Evolutionary conservation across 2,797 vertebrate species (phyloP), one percentile per base, ranked within the genome.

Genomic region (Myotis pilosus): DNA sequence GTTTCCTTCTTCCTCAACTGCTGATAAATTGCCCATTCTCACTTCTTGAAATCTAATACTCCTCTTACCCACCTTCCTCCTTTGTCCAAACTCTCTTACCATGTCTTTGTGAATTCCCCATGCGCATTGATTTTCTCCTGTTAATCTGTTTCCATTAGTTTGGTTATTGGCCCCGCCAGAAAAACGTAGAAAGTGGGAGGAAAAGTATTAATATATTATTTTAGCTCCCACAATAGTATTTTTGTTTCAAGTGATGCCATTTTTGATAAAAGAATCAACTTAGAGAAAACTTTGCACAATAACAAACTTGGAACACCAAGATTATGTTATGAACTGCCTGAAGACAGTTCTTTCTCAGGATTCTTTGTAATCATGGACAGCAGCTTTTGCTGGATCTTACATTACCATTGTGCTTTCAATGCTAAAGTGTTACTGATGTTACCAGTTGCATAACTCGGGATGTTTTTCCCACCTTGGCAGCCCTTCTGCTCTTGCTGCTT

Each of bases 351-450:
- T 88, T 84, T 80, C 57, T 87, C 62, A 60, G 85, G 68, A 44
- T 71, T 76, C 85, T 89, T 94, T 89, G 47, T 88, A 62, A 92
- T 92, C 57, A 76, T 12, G 57, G 55, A 55, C 17, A 12, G 36
- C 33, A 8, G 22, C 60, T 88, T 95, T 93, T 87, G 33, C 55
- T 92, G 87, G 64, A 20, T 75, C 55, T 93, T 66, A 84, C 71
- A 36, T 86, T 91, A 87, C 51, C 33, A 53, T 22, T 74, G 44
- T 84, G 86, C 44, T 90, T 88, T 75, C 68, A 85, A 11, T 84
- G 89, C 47, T 51, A n/a, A 89, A 91, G 92, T 71, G 16, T 78
- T 94, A 72, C 44, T 87, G 71, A 82, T 91, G 74, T 91, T 92
- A 38, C 86, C 23, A 62, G 83, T 91, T 94, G 88, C 57, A 22